These are phyloP conservation scores for Alviniconcha marisindica DNA, from an alignment of 1,140 invertebrate species.

Conservation along the genomic window DNA sequence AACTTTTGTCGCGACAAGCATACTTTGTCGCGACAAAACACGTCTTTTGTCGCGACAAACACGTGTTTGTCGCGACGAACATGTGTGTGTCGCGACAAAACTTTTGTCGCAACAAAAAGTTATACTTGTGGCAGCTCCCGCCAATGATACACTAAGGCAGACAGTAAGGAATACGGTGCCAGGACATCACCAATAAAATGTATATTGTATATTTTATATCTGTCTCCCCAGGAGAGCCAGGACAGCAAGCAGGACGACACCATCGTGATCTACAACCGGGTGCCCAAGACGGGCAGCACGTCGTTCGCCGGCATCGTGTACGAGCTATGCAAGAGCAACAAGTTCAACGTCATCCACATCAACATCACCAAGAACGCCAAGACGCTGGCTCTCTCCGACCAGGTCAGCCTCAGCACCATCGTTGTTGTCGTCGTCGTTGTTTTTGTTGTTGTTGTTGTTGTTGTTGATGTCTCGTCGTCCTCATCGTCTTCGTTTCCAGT, in stretches of 20 bases:
- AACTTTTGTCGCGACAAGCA: too few relatives aligned
- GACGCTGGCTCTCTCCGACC: constrained; percentile 93
- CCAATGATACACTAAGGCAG: background rate
- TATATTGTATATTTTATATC: too few relatives aligned
- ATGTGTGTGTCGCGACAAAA: background rate
- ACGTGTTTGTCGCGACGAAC: background rate
- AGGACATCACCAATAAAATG: too few relatives aligned
- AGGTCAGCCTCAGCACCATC: too few relatives aligned
- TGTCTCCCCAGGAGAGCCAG: constrained; percentile 47
- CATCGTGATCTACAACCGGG: constrained; percentile 95
- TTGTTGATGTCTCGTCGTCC: too few relatives aligned
- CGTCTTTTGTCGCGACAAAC: too few relatives aligned
- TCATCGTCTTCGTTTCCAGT: too few relatives aligned
- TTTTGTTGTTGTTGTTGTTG: too few relatives aligned
- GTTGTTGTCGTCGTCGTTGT: too few relatives aligned
- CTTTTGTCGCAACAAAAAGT: background rate
- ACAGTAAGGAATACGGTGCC: too few relatives aligned
- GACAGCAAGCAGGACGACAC: constrained; percentile 74
- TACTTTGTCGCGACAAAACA: too few relatives aligned
- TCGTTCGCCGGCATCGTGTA: constrained; percentile 98
- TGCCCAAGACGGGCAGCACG: constrained; percentile 99
- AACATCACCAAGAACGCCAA: constrained; percentile 98
- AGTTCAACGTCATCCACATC: constrained; percentile 96
- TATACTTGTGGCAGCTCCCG: background rate
- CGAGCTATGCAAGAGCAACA: constrained; percentile 94